Conservation (phyloP, 2,888 invertebrate genomes). For the Megaustenia siamemsis region DNA sequence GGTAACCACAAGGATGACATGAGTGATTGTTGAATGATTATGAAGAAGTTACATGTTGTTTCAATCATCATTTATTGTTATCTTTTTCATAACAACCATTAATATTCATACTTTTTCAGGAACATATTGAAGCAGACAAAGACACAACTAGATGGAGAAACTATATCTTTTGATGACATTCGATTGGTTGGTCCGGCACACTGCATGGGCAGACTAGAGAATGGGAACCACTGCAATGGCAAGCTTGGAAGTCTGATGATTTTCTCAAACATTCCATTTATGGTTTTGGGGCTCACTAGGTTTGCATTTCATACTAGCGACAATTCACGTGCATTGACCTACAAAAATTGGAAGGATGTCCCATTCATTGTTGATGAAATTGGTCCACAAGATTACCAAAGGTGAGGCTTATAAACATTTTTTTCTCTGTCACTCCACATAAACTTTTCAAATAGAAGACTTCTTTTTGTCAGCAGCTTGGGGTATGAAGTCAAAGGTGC, state of each 20-base stretch:
- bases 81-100: no score
- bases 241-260: constrained; percentile 28
- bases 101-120: no score
- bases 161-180: not conserved
- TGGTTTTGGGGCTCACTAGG: not conserved
- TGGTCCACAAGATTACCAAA: constrained; percentile 23
- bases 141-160: not conserved
- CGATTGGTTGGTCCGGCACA: not conserved
- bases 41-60: no score
- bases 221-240: not conserved
- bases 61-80: no score
- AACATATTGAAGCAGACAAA: constrained; percentile 1
- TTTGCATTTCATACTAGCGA: constrained; percentile 10
- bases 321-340: not conserved
- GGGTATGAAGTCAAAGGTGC: no score
- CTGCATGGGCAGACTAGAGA: constrained; percentile 3
- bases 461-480: no score
- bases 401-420: not conserved
- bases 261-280: constrained; percentile 21
- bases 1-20: no score
- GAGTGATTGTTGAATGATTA: no score
- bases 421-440: not conserved
- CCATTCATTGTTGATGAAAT: constrained; percentile 36
- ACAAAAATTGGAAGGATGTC: constrained; percentile 47
- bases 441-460: no score